Evolutionary conservation across 64 coral and sea anemone genomes (phyloP).

Genomic region (Actinia equina): DNA sequence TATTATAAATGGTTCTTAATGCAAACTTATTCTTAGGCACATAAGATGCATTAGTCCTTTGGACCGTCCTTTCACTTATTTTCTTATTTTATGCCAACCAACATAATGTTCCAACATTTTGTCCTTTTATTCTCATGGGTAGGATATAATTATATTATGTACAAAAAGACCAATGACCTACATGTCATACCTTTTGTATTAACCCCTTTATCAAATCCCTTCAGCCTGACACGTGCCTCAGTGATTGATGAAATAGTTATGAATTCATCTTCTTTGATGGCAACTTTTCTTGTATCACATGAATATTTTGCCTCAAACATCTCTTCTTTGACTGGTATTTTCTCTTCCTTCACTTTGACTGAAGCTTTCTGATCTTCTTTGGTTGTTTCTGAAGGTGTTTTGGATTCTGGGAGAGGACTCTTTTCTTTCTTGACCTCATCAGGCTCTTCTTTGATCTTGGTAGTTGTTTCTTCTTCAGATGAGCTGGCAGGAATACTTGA

Average conservation of each 20-base stretch:
- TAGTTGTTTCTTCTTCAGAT: background rate
- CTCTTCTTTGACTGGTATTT: constrained; percentile 1
- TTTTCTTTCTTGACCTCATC: background rate
- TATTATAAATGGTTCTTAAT: too few relatives aligned
- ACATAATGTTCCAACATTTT: too few relatives aligned
- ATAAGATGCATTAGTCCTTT: too few relatives aligned
- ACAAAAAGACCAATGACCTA: too few relatives aligned
- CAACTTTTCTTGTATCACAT: constrained; percentile 77
- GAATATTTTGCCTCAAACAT: constrained; percentile 76
- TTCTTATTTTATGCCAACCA: too few relatives aligned
- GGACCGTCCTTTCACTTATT: too few relatives aligned
- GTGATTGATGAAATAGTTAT: constrained; percentile 88
- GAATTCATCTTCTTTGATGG: constrained; percentile 69
- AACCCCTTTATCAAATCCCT: constrained; percentile 67
- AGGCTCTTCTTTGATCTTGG: background rate
- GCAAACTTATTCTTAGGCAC: too few relatives aligned
- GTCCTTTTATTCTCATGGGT: too few relatives aligned
- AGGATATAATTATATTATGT: too few relatives aligned
- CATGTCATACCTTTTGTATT: constrained; percentile 66
- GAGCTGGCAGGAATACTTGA: background rate
- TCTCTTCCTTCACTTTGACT: background rate
- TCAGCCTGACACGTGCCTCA: constrained; percentile 67
- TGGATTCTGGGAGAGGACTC: background rate
- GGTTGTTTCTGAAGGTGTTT: background rate
- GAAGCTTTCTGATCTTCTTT: constrained; percentile 24